Base-by-base conservation (phyloP, 30 jellyfish, hydroid and myxozoan species). In the Aurelia aurita complex sp. Pacific region DNA sequence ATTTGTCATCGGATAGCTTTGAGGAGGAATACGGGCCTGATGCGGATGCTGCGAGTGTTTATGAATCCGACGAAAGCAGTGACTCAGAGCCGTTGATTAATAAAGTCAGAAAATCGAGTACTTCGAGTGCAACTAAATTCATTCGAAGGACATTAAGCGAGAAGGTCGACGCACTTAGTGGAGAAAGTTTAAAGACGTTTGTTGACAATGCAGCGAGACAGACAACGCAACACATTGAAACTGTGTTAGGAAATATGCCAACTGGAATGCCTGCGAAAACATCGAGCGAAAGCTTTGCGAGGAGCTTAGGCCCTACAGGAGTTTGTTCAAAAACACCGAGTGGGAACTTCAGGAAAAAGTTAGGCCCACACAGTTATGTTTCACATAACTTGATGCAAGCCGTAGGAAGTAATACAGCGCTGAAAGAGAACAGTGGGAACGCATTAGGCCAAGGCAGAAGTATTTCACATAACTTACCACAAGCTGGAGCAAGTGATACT, bases 71-170 rank as follows among this genome's bases (percentile, higher is more conserved):
- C 64, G 92, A 83, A 72, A 72, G 92, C 73, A 83, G 92, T 34
- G 92, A 83, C 33, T 83, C 85, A 7, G 92, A 83, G 80, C 92
- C 92, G 13, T 60, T 83, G 85, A 83, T 70, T 4, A 83, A 83
- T 53, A 81, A 67, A 69, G 77, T 81, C 15, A 81, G 61, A 40
- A 81, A 67, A 16, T 38, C 83, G 2, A 72, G 65, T 64, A 33
- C 42, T 13, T 16, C 46, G 9, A 53, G 57, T 10, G 50, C 33
- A 12, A 51, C 23, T 23, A 40, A 18, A 23, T 10, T 10, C 57
- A 23, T n/a, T 18, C 13, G 16, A 34, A 72, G 5, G n/a, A n/a
- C 33, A 17, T 35, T 15, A 68, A 38, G 23, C 36, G 29, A 35
- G 43, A 33, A 68, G 12, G 23, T 68, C 10, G 43, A 19, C 4